A percentile compares a stretch with the other conserved stretches of the same genome.
These are phyloP conservation scores for Eciton burchellii DNA, from an alignment of 1,140 invertebrate genomes.

Conservation along the genomic window DNA sequence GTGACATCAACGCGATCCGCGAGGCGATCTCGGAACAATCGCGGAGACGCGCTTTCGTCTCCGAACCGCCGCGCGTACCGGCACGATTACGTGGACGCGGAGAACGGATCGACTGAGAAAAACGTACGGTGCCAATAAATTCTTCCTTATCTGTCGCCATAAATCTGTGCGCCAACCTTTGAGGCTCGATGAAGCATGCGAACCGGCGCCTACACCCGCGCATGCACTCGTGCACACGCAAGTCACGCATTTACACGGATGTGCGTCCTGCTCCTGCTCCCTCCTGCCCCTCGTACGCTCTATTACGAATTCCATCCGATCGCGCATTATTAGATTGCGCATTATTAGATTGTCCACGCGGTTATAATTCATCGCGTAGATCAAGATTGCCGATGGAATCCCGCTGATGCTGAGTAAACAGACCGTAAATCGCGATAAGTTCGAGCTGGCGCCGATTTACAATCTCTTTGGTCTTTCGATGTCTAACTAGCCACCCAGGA, in stretches of 20 bases:
- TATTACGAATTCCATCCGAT: neutral
- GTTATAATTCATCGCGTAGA: constrained; percentile 19
- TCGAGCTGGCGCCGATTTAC: neutral
- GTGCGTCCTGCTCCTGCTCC: no score
- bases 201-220: constrained; percentile 23
- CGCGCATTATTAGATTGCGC: neutral
- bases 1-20: constrained; percentile 3
- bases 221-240: constrained; percentile 31
- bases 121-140: constrained; percentile 68
- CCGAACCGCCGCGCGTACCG: constrained; percentile 9
- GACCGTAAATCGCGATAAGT: constrained; percentile 4
- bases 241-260: constrained; percentile 3
- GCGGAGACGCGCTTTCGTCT: constrained; percentile 24
- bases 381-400: constrained; percentile 5
- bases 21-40: constrained; percentile 26
- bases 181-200: constrained; percentile 70
- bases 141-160: constrained; percentile 63
- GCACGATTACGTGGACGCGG: constrained; percentile 25
- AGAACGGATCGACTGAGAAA: constrained; percentile 25
- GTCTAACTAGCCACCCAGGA: no score
- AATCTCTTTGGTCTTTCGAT: no score
- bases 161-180: constrained; percentile 66
- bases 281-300: no score
- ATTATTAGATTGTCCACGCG: constrained; percentile 6
- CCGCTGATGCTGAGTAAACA: constrained; percentile 13